Evolutionary conservation across 2,888 invertebrate species (phyloP).

Genomic region (Augiades crinisus): DNA sequence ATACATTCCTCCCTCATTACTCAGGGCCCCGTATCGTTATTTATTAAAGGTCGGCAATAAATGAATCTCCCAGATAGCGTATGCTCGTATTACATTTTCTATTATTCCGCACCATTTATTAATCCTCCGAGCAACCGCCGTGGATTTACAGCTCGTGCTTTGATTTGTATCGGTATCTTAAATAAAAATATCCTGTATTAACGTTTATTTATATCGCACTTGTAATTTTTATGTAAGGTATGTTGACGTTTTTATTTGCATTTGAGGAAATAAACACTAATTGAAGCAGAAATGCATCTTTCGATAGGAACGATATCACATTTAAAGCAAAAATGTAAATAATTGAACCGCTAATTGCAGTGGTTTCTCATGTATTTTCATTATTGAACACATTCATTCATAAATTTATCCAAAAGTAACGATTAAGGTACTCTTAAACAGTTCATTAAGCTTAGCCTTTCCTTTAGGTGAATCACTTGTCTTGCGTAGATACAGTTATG

Average conservation of each 20-base stretch:
- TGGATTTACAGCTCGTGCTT: conserved; percentile 13
- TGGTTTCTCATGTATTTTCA: no score
- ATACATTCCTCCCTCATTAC: conserved; percentile 44
- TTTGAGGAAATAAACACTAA: no score
- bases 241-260: conserved; percentile 1
- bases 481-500: no score
- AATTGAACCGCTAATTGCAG: no score
- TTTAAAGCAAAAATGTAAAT: no score
- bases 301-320: no score
- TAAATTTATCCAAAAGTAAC: no score
- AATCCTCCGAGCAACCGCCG: conserved; percentile 23
- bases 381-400: no score
- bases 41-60: conserved; percentile 37
- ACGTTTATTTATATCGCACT: conserved; percentile 6
- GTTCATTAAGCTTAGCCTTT: no score
- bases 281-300: no score
- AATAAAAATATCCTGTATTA: conserved; percentile 15
- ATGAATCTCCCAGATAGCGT: conserved; percentile 33
- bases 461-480: no score
- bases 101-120: conserved; percentile 34
- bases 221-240: not conserved
- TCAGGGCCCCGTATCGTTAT: conserved; percentile 35
- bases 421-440: no score
- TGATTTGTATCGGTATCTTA: conserved; percentile 12
- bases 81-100: conserved; percentile 33